Conservation (phyloP, 1,140 invertebrate genomes). For the Drosophila bocki region DNA sequence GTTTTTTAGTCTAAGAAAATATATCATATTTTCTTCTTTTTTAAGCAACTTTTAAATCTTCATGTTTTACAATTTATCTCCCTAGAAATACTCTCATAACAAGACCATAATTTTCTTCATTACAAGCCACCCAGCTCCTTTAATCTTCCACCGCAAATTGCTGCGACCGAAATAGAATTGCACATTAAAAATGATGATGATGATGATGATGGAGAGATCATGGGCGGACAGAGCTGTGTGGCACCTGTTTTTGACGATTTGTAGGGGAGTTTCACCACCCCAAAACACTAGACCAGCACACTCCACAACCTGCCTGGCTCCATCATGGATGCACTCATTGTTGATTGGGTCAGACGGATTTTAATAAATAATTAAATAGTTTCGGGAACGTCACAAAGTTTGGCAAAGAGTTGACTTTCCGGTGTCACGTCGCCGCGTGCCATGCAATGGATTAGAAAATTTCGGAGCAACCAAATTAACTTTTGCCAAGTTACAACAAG, state of each 20-base stretch:
- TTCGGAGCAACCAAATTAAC: constrained; percentile 36
- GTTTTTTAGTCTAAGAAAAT: neutral
- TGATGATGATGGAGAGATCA: constrained; percentile 13
- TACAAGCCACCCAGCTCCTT: constrained; percentile 24
- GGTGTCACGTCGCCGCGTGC: constrained; percentile 23
- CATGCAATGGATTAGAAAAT: constrained; percentile 49
- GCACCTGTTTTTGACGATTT: constrained; percentile 35
- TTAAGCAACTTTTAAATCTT: neutral
- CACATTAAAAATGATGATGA: constrained; percentile 66
- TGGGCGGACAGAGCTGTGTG: constrained; percentile 5
- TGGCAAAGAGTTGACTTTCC: constrained; percentile 24
- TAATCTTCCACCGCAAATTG: constrained; percentile 24
- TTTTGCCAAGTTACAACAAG: constrained; percentile 21
- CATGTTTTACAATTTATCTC: constrained; percentile 8
- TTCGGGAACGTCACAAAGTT: constrained; percentile 22
- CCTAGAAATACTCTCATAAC: neutral
- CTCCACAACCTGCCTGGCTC: constrained; percentile 28
- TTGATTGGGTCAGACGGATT: constrained; percentile 55
- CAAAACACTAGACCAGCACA: constrained; percentile 17
- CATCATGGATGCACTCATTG: constrained; percentile 48
- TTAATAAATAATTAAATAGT: constrained; percentile 66
- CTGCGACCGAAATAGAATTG: constrained; percentile 57
- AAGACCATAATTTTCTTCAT: constrained; percentile 18
- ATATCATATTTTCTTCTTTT: neutral
- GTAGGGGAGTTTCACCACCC: neutral